A percentile compares a stretch with the other conserved stretches of the same genome.
phyloP scores from a whole-genome alignment of 2,888 invertebrate genomes.

The Andrena bicolor region DNA sequence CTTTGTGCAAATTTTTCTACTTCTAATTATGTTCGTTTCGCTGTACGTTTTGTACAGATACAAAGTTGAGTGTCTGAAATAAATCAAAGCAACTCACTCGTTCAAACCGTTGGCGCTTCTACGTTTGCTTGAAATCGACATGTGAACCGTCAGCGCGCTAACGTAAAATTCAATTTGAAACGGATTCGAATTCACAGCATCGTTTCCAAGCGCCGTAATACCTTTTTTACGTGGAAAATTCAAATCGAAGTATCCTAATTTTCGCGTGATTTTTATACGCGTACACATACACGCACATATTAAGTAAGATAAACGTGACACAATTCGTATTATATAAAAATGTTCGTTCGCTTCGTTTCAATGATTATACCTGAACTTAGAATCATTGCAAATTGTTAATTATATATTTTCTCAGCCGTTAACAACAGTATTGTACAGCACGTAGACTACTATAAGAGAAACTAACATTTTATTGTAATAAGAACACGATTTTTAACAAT shows the following conservation, averaged over 20 bases:
- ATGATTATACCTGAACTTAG: not conserved
- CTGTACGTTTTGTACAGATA: not conserved
- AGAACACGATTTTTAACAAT: slow-evolving; percentile 1
- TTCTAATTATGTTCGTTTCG: not conserved
- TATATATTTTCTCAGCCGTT: not conserved
- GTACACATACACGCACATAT: not conserved
- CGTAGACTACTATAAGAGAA: slow-evolving; percentile 20
- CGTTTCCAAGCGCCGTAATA: too few relatives aligned
- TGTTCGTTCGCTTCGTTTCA: not conserved
- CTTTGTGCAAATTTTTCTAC: not conserved
- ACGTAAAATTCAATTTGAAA: not conserved
- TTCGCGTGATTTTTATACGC: not conserved
- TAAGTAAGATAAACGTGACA: slow-evolving; percentile 2
- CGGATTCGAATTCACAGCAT: too few relatives aligned
- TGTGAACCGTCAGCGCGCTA: not conserved
- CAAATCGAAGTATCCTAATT: not conserved
- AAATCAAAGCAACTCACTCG: not conserved
- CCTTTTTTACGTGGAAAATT: too few relatives aligned
- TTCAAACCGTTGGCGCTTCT: not conserved
- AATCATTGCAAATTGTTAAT: slow-evolving; percentile 6
- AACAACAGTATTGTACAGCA: not conserved
- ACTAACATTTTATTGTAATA: slow-evolving; percentile 24
- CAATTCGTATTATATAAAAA: slow-evolving; percentile 14
- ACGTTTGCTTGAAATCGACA: slow-evolving; percentile 1
- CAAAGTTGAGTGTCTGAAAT: not conserved